These are phyloP conservation scores for Chamaea fasciata DNA, from an alignment of 2,113 vertebrate genomes.

Conservation along the genomic window DNA sequence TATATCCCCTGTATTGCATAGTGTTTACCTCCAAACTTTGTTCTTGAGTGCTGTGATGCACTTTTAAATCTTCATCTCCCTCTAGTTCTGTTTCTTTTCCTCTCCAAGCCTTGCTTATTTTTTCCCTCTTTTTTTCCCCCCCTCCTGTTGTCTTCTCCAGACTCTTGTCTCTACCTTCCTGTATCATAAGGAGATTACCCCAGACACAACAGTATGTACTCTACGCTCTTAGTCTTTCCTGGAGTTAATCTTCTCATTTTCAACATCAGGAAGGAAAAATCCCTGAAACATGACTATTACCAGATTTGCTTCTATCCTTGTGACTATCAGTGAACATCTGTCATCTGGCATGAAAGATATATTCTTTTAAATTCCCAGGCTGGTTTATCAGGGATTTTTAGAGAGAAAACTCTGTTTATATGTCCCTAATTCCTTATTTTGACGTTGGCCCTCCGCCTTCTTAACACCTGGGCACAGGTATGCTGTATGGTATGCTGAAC, in stretches of 20 bases:
- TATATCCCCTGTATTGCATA: background rate
- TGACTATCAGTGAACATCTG: background rate
- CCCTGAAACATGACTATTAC: background rate
- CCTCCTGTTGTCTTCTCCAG: background rate
- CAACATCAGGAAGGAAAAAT: conserved; percentile 2
- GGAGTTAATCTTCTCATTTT: background rate
- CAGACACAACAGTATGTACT: background rate
- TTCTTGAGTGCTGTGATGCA: background rate
- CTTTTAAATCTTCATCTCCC: background rate
- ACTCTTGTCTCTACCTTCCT: background rate
- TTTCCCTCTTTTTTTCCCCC: background rate
- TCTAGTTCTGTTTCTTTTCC: background rate
- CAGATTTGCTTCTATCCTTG: background rate
- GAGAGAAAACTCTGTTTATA: background rate
- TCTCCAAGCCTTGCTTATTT: background rate
- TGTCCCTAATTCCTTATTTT: background rate
- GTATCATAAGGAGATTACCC: background rate
- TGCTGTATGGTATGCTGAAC: background rate
- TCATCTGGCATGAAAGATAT: background rate
- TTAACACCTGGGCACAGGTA: background rate
- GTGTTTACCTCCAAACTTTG: background rate
- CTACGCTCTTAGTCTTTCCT: background rate
- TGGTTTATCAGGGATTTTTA: conserved; percentile 7
- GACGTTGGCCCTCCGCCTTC: background rate
- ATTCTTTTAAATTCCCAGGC: background rate